These are phyloP conservation scores for Cryptoblepharus egeriae DNA, from an alignment of 2,797 vertebrate genomes.

Conservation along the genomic window DNA sequence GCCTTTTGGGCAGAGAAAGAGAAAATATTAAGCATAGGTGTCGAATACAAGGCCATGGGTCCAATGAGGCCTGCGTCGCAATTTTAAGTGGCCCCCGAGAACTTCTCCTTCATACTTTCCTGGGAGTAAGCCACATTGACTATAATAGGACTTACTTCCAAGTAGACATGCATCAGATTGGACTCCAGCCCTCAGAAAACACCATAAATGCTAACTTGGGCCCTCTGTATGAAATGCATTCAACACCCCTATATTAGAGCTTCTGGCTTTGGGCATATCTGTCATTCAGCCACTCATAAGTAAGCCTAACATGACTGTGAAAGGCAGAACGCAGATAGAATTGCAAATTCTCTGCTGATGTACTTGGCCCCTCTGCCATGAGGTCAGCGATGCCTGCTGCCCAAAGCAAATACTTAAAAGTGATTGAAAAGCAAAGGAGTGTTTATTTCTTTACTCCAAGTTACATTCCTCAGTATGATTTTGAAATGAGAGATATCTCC, in stretches of 20 bases:
- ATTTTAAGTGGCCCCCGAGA: no score
- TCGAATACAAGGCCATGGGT: no score
- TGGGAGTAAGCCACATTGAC: no score
- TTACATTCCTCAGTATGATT: conserved; percentile 44
- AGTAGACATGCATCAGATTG: no score
- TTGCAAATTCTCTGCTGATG: conserved; percentile 6
- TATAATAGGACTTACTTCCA: no score
- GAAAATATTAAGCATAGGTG: no score
- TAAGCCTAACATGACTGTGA: neutral
- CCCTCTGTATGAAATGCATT: no score
- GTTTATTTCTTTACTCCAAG: conserved; percentile 47
- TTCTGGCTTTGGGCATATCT: conserved; percentile 1
- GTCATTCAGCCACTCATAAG: neutral
- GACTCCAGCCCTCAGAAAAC: no score
- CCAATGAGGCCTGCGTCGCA: no score
- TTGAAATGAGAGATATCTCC: conserved; percentile 35
- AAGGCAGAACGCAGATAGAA: neutral
- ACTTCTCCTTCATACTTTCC: no score
- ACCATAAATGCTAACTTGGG: no score
- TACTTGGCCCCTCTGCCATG: neutral
- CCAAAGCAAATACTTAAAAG: conserved; percentile 34
- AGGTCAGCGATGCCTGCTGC: conserved; percentile 29
- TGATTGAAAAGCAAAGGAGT: conserved; percentile 29
- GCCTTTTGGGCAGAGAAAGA: neutral
- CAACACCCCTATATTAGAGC: no score